Conservation (phyloP, 2,113 vertebrate species). For the Corythaeola cristata region DNA sequence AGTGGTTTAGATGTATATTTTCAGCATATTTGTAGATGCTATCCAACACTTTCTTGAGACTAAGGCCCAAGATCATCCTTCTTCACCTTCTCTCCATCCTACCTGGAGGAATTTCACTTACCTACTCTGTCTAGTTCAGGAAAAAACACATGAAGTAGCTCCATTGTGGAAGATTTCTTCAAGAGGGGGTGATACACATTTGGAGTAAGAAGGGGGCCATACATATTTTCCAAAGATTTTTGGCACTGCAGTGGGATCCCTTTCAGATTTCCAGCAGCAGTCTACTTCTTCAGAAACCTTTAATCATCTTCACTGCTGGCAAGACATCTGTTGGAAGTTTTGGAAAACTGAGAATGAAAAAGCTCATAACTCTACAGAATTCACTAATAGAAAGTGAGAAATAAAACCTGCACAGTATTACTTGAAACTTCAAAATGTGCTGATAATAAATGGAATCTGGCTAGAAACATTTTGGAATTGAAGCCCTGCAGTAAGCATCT, state of each 20-base stretch:
- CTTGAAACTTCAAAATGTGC: constrained; percentile 36
- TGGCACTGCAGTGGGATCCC: constrained; percentile 4
- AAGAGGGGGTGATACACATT: not conserved
- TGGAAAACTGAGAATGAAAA: constrained; percentile 47
- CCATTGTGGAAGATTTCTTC: not conserved
- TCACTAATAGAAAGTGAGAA: constrained; percentile 60
- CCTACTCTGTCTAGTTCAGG: not conserved
- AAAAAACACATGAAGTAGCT: not conserved
- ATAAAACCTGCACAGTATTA: constrained; percentile 43
- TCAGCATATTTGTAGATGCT: not conserved
- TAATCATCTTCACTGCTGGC: constrained; percentile 62
- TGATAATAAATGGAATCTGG: constrained; percentile 57
- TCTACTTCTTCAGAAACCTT: constrained; percentile 48
- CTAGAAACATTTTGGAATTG: not conserved
- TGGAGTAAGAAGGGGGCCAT: not conserved
- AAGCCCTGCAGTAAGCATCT: not conserved
- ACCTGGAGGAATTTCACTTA: not conserved
- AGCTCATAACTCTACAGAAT: constrained; percentile 38
- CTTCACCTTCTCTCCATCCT: not conserved
- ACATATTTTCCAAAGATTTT: constrained; percentile 44
- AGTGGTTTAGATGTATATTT: not conserved
- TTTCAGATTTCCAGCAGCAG: constrained; percentile 58
- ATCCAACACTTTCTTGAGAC: not conserved
- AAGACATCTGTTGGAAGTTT: constrained; percentile 45
- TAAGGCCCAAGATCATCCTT: not conserved